Evolutionary conservation across 2,888 invertebrate species (phyloP), one percentile per base, ranked within the genome.

Genomic region (Taenaris catops): DNA sequence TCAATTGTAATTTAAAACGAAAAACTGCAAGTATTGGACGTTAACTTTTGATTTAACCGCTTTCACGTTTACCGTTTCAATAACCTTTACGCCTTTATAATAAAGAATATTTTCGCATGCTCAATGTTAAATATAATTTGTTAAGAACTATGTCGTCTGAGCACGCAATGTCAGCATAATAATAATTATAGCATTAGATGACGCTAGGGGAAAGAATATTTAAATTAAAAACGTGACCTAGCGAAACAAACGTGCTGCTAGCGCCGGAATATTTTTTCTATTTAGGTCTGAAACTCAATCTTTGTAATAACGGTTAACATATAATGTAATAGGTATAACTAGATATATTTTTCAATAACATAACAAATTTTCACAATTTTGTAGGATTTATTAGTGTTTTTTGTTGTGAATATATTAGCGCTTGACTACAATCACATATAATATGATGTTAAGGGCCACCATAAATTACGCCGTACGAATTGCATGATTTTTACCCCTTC

Each of bases 101-200:
- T 46, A 49, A 37, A 37, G 39, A 10, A 29, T 26, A 43, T n/a
- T 34, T 28, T 46, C 16, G 37, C 8, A 8, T 16, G 4, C 20
- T 14, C 7, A 1, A 27, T 25, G 25, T 21, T 7, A 34, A 36
- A 7, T n/a, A 33, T n/a, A 18, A 27, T 27, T 17, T 33, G n/a
- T 23, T 12, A 9, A 26, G n/a, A 29, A 24, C 43, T 38, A 42
- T 38, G 28, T 34, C 26, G 37, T 39, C 34, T 44, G 37, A 46
- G 53, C 64, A 64, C 64, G 64, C 64, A 48, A 64, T 41, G 44
- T 49, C 43, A 49, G 48, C 56, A 56, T 56, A 59, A 58, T 52
- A 47, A 55, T 59, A 58, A 63, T 63, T 63, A 61, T 55, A 56
- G 58, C 49, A 54, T 55, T 51, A 49, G 36, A 41, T 36, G 31